Percentiles rank a stretch among this genome's conserved stretches.
These are phyloP conservation scores for Podargus strigoides DNA, from an alignment of 2,797 vertebrate genomes.

Conservation along the genomic window DNA sequence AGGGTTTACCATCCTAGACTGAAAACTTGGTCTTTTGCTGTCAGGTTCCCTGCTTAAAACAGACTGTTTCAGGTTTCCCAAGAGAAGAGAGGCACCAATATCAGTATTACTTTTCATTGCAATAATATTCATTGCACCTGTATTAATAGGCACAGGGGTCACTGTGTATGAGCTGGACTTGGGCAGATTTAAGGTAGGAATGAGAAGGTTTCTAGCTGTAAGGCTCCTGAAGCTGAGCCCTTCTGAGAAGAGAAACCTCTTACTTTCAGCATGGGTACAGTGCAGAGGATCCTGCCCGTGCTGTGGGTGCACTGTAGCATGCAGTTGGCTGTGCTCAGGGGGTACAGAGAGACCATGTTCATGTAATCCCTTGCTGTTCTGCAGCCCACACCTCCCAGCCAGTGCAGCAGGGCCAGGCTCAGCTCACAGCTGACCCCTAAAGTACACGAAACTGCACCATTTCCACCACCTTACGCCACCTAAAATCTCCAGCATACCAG, in stretches of 20 bases:
- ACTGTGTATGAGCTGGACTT: accelerated
- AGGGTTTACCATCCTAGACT: background rate
- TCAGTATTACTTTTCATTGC: background rate
- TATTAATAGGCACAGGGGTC: background rate
- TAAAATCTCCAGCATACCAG: no score
- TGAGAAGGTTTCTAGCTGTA: background rate
- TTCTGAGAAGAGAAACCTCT: background rate
- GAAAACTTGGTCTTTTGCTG: background rate
- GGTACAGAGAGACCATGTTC: accelerated
- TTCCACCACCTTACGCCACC: background rate
- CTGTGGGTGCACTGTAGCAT: background rate
- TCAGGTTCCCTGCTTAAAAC: background rate
- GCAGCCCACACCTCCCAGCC: background rate
- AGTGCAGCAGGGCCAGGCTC: accelerated
- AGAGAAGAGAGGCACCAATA: background rate
- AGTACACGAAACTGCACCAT: background rate
- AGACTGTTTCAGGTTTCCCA: background rate
- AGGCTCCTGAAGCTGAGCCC: background rate
- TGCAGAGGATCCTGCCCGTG: background rate
- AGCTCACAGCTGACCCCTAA: background rate
- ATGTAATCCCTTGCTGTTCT: background rate
- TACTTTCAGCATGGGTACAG: background rate
- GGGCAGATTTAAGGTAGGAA: background rate
- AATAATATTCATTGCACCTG: background rate
- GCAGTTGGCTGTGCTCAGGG: background rate